Conservation (phyloP, 1,140 invertebrate genomes). For the Caenorhabditis tropicalis region DNA sequence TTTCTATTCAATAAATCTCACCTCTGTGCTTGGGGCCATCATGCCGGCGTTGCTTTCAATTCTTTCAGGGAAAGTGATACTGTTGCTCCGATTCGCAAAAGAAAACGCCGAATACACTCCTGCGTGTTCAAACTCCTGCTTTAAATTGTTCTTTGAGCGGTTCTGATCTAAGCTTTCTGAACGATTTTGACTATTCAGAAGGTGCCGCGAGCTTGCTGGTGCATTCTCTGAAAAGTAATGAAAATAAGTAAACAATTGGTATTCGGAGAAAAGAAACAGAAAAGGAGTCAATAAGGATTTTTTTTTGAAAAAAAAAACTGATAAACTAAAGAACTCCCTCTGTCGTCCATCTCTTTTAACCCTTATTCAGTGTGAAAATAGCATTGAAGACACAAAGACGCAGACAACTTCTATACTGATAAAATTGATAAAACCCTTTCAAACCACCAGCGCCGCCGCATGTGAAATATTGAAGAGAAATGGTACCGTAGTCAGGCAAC, state of each 20-base stretch:
- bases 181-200: background rate
- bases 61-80: background rate
- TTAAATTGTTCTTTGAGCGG: background rate
- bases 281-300: conserved; percentile 7
- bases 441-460: conserved; percentile 6
- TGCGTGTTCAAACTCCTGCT: background rate
- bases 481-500: conserved; percentile 32
- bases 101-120: background rate
- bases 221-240: conserved; percentile 11
- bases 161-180: background rate
- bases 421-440: conserved; percentile 15
- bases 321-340: conserved; percentile 4
- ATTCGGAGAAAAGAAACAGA: conserved; percentile 3
- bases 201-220: background rate
- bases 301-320: background rate
- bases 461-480: conserved; percentile 23
- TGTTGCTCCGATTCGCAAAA: background rate
- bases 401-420: background rate
- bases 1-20: background rate
- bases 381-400: background rate
- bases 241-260: too few species aligned
- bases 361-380: background rate
- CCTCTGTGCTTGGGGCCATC: conserved; percentile 36
- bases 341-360: background rate
- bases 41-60: background rate